Evolutionary conservation across 2,113 vertebrate species (phyloP), one percentile per base, ranked within the genome.

Genomic region (Chloropsis hardwickii): DNA sequence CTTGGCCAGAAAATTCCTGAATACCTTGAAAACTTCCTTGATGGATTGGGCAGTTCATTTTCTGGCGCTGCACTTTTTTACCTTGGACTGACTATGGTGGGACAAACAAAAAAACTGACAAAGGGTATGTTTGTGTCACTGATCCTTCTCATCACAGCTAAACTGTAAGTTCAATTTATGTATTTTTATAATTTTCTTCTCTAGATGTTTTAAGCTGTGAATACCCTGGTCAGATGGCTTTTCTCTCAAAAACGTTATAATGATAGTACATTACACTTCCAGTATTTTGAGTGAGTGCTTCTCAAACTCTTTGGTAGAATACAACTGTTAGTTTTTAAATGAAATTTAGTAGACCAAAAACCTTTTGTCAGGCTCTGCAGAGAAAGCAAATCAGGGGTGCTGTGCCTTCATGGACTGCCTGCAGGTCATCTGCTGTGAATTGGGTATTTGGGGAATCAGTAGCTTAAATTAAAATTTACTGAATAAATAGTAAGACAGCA

Each of bases 31-130:
- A 98, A 98, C 80, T 99, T 99, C 97, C 97, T 99, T 58, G 99
- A 99, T 23, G 99, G 99, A 94, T 97, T 99, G 96, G 99, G 98
- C 62, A 99, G 98, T 97, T 99, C 99, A n/a, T 99, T 99, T 60
- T 99, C 99, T 65, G 99, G 99, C 94, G 98, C 99, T 2, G 99
- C 99, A 65, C 98, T 99, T 81, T 99, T 99, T 98, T 99, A 99
- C 95, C 98, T 99, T 95, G 99, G 99, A 93, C 98, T 99, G 40
- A 98, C 99, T 54, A 99, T 99, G 99, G 99, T 99, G 87, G 99
- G 99, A 81, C 99, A 99, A 97, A 98, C 99, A 79, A 98, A 97
- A 93, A 99, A 98, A 89, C 94, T 99, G 89, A 99, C 98, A 96
- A 99, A 98, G 95, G 98, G 98, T 87, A 99, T 99, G 40, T 98